Evolutionary conservation across 2,797 vertebrate genomes (phyloP).

Genomic region (Euthynnus affinis): DNA sequence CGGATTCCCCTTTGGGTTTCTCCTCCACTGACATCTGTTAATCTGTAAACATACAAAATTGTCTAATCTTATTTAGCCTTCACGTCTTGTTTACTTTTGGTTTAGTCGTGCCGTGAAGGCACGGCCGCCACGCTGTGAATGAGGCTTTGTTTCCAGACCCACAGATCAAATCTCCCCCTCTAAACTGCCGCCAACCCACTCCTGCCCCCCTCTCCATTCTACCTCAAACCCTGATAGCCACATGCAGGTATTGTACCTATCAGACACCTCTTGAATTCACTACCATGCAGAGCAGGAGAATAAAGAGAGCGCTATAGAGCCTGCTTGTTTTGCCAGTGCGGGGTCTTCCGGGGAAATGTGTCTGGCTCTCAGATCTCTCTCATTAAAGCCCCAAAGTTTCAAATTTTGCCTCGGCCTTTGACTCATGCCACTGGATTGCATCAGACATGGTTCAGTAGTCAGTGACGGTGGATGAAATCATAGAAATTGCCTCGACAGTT

Average conservation of each 20-base stretch:
- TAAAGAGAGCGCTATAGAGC: constrained; percentile 37
- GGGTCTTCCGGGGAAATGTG: constrained; percentile 48
- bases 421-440: constrained; percentile 60
- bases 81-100: constrained; percentile 80
- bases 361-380: constrained; percentile 66
- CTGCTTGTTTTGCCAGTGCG: constrained; percentile 44
- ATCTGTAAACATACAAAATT: constrained; percentile 80
- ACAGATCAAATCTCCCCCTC: constrained; percentile 74
- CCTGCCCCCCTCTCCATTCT: constrained; percentile 31
- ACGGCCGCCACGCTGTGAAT: constrained; percentile 75
- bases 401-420: constrained; percentile 47
- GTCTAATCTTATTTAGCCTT: constrained; percentile 79
- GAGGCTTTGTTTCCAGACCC: constrained; percentile 77
- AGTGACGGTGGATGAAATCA: constrained; percentile 67
- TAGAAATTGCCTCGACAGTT: constrained; percentile 48
- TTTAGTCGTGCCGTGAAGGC: constrained; percentile 65
- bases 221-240: constrained; percentile 61
- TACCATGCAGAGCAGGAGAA: constrained; percentile 44
- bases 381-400: constrained; percentile 55
- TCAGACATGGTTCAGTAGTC: constrained; percentile 63
- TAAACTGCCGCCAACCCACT: constrained; percentile 58
- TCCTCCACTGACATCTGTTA: constrained; percentile 66
- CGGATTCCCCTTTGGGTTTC: constrained; percentile 44
- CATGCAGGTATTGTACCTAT: constrained; percentile 75
- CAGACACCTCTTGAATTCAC: constrained; percentile 63